phyloP scores from a whole-genome alignment of 2,888 invertebrate genomes.

The Lagria hirta region DNA sequence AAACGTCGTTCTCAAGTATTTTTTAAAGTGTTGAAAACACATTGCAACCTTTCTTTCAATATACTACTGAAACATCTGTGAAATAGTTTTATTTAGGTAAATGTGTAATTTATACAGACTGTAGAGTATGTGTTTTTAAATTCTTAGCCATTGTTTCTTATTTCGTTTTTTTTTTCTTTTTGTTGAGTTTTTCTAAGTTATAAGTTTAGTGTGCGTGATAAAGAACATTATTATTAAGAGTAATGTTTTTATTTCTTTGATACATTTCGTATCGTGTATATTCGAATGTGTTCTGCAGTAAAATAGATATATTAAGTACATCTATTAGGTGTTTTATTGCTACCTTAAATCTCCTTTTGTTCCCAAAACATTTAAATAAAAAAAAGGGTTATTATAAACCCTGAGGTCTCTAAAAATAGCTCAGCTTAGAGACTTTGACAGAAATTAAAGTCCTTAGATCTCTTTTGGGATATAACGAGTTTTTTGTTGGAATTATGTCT shows the following conservation, averaged over 20 bases:
- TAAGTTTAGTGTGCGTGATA: constrained; percentile 24
- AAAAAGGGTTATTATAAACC: too few species aligned
- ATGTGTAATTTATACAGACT: constrained; percentile 33
- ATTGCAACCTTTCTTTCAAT: constrained; percentile 6
- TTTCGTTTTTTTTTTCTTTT: constrained; percentile 10
- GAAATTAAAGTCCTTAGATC: too few species aligned
- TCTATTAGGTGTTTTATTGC: too few species aligned
- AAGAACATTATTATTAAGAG: constrained; percentile 16
- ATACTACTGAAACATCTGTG: constrained; percentile 36
- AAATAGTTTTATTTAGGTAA: constrained; percentile 42
- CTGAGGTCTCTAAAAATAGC: too few species aligned
- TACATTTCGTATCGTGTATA: constrained; percentile 18
- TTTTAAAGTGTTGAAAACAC: constrained; percentile 27
- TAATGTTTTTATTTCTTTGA: constrained; percentile 15
- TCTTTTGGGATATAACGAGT: too few species aligned
- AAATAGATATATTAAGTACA: too few species aligned
- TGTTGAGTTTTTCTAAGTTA: constrained; percentile 9
- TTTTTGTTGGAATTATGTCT: too few species aligned
- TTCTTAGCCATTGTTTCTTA: constrained; percentile 8
- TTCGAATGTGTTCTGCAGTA: constrained; percentile 22
- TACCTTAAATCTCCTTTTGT: too few species aligned
- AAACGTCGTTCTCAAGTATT: constrained; percentile 33
- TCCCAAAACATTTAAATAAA: too few species aligned
- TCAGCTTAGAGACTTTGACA: too few species aligned
- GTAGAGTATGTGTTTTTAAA: constrained; percentile 27